Percentiles rank a stretch among this genome's conserved stretches.
Conservation (phyloP, 2,797 vertebrate genomes). For the Numenius phaeopus region DNA sequence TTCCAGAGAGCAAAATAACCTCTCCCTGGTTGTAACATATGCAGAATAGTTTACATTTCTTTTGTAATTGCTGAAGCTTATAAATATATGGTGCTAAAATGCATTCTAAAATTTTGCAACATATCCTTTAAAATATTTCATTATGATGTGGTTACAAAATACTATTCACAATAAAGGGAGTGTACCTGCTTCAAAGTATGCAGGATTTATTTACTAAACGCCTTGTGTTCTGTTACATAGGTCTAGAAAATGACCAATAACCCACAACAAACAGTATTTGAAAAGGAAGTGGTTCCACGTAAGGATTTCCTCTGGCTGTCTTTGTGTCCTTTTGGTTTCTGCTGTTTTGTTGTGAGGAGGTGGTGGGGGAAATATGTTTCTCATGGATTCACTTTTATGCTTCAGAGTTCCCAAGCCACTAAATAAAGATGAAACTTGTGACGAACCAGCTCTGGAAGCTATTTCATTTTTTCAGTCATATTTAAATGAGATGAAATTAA, state of each 20-base stretch:
- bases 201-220: not conserved
- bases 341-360: not conserved
- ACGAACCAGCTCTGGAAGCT: not conserved
- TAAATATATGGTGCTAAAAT: not conserved
- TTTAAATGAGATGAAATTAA: not conserved
- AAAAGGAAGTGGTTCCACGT: conserved; percentile 11
- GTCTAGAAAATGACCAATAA: not conserved
- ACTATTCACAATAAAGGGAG: not conserved
- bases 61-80: not conserved
- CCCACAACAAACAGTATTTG: not conserved
- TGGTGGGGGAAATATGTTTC: not conserved
- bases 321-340: not conserved
- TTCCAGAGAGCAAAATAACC: not conserved
- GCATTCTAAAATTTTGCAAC: not conserved
- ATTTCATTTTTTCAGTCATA: not conserved
- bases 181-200: not conserved
- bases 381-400: not conserved
- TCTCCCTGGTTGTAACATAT: not conserved
- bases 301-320: not conserved
- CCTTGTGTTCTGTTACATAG: not conserved
- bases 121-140: not conserved
- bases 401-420: not conserved
- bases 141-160: not conserved
- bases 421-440: not conserved
- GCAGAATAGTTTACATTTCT: not conserved